phyloP scores from a whole-genome alignment of 2,797 vertebrate species.

The Sitta carolinensis region DNA sequence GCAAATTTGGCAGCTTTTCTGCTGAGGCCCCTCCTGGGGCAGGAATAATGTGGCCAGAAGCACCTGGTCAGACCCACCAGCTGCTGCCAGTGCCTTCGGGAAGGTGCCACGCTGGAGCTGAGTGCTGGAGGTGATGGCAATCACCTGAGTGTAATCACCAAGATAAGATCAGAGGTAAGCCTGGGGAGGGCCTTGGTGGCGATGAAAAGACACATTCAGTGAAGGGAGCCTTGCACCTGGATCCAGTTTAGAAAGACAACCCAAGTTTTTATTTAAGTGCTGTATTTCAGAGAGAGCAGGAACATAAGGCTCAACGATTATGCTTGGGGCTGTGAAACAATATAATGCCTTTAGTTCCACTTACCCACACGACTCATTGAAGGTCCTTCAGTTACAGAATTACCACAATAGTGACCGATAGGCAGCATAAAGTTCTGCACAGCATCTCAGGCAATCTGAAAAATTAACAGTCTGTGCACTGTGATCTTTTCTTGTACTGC shows the following conservation, averaged over 20 bases:
- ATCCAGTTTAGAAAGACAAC: background rate
- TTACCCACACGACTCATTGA: background rate
- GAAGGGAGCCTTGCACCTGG: background rate
- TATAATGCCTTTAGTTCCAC: background rate
- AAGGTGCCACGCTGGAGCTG: background rate
- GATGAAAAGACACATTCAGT: background rate
- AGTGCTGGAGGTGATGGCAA: background rate
- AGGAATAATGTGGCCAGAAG: background rate
- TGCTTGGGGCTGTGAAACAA: background rate
- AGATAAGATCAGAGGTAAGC: background rate
- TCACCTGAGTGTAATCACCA: background rate
- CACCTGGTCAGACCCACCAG: background rate
- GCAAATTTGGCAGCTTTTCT: background rate
- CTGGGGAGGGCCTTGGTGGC: background rate
- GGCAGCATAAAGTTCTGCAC: background rate
- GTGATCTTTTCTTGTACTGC: background rate
- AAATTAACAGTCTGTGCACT: slow-evolving; percentile 12
- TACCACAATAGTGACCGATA: background rate
- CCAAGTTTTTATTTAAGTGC: background rate
- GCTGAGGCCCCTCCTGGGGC: background rate
- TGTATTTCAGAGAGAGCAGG: background rate
- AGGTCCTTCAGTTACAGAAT: background rate
- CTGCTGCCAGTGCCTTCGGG: rapidly evolving
- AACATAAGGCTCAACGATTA: background rate
- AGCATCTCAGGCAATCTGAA: background rate